Evolutionary conservation across 2,797 vertebrate genomes (phyloP).

Genomic region (Tragelaphus eurycerus): DNA sequence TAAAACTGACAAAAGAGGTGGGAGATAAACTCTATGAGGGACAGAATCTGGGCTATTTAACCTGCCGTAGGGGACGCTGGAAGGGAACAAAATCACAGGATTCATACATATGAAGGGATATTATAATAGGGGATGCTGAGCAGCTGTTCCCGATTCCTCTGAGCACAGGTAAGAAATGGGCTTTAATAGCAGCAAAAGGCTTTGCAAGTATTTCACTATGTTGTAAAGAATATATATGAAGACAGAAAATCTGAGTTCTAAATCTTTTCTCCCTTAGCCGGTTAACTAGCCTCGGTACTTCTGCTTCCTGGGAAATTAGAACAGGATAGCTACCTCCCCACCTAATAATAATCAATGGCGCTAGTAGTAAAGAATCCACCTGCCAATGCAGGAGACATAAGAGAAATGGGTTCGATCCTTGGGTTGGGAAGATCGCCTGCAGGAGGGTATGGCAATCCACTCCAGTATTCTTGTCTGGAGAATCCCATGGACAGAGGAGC

Average conservation of each 20-base stretch:
- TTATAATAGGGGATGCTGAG: conserved; percentile 26
- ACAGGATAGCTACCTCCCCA: neutral
- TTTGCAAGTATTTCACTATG: neutral
- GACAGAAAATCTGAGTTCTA: neutral
- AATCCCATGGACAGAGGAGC: neutral
- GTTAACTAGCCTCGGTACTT: neutral
- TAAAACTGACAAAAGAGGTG: conserved; percentile 74
- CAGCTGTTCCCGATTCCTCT: neutral
- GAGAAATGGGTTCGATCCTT: neutral
- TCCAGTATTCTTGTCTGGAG: neutral
- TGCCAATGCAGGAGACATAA: neutral
- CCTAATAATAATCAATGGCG: neutral
- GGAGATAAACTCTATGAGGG: conserved; percentile 44
- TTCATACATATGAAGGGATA: conserved; percentile 26
- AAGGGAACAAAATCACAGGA: neutral
- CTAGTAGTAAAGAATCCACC: neutral
- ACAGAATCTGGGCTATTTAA: conserved; percentile 46
- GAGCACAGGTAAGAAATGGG: conserved; percentile 29
- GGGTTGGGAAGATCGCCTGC: neutral
- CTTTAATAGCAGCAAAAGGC: conserved; percentile 22
- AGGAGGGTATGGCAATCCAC: neutral
- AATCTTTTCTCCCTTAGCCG: neutral
- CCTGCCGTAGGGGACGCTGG: conserved; percentile 11
- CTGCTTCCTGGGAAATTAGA: neutral
- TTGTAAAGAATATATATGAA: neutral